A percentile compares a stretch with the other conserved stretches of the same genome.
phyloP scores from a whole-genome alignment of 2,888 invertebrate species.

The Orthonevra nobilis region DNA sequence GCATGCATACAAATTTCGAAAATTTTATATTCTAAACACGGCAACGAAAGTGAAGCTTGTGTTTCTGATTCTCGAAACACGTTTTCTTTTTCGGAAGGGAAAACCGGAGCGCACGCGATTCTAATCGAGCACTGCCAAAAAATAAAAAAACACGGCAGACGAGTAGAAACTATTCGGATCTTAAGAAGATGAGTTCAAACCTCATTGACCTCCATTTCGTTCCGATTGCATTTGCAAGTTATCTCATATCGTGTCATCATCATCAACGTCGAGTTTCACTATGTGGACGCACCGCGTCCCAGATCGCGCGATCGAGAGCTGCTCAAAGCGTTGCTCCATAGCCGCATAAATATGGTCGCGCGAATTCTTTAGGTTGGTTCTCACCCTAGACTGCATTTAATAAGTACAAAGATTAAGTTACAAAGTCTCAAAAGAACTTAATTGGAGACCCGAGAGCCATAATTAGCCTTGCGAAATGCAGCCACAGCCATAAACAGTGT shows the following conservation, averaged over 20 bases:
- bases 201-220: constrained; percentile 43
- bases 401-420: constrained; percentile 33
- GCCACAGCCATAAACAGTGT: constrained; percentile 57
- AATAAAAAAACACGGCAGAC: background rate
- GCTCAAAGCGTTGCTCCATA: constrained; percentile 14
- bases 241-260: constrained; percentile 11
- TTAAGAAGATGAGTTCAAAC: constrained; percentile 13
- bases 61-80: constrained; percentile 51
- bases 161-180: background rate
- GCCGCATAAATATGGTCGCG: background rate
- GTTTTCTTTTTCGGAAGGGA: constrained; percentile 40
- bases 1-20: constrained; percentile 33
- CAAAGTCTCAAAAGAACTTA: constrained; percentile 39
- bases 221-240: background rate
- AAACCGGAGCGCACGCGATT: constrained; percentile 41
- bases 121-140: constrained; percentile 34
- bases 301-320: constrained; percentile 1
- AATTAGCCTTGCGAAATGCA: constrained; percentile 58
- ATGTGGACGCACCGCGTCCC: constrained; percentile 3
- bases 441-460: constrained; percentile 56
- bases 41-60: constrained; percentile 63
- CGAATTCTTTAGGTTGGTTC: constrained; percentile 54
- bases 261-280: constrained; percentile 21
- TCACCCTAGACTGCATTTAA: constrained; percentile 35
- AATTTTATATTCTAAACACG: constrained; percentile 56